These are phyloP conservation scores for Hirtodrosophila alboralis DNA, from an alignment of 2,888 invertebrate genomes.

Conservation along the genomic window DNA sequence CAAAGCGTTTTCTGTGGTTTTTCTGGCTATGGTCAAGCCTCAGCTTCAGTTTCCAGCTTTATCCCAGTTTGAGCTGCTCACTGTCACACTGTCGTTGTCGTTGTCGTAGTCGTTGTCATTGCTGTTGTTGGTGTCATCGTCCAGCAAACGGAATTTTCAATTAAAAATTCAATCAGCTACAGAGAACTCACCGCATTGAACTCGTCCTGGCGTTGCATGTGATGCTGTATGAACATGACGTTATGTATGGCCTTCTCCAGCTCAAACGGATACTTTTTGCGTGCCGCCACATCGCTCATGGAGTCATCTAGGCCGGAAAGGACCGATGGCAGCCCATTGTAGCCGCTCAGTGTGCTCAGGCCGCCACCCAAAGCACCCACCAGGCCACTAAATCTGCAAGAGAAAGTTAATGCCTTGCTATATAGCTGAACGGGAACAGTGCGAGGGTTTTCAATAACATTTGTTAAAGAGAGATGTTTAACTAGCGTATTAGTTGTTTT, in stretches of 20 bases:
- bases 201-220: slow-evolving; percentile 96
- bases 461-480: slow-evolving; percentile 3
- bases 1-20: slow-evolving; percentile 69
- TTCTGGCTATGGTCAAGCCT: slow-evolving; percentile 25
- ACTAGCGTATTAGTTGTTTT: too few species aligned
- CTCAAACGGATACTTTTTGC: slow-evolving; percentile 96
- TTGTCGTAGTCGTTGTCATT: slow-evolving; percentile 8
- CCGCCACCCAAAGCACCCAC: slow-evolving; percentile 89
- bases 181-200: slow-evolving; percentile 92
- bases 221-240: slow-evolving; percentile 97
- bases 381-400: slow-evolving; percentile 89
- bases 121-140: slow-evolving; percentile 19
- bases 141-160: slow-evolving; percentile 71
- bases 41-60: slow-evolving; percentile 1
- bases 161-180: slow-evolving; percentile 79
- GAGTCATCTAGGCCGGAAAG: slow-evolving; percentile 94
- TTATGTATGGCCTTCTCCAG: slow-evolving; percentile 97
- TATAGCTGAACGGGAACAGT: not conserved
- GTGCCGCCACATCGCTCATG: slow-evolving; percentile 90
- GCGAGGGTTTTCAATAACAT: slow-evolving; percentile 5
- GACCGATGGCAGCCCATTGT: slow-evolving; percentile 93
- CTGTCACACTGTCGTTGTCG: slow-evolving; percentile 25
- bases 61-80: not conserved
- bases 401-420: slow-evolving; percentile 44
- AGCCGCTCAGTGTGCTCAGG: slow-evolving; percentile 86